phyloP scores from a whole-genome alignment of 2,113 vertebrate species.

The Chloropsis cyanopogon region DNA sequence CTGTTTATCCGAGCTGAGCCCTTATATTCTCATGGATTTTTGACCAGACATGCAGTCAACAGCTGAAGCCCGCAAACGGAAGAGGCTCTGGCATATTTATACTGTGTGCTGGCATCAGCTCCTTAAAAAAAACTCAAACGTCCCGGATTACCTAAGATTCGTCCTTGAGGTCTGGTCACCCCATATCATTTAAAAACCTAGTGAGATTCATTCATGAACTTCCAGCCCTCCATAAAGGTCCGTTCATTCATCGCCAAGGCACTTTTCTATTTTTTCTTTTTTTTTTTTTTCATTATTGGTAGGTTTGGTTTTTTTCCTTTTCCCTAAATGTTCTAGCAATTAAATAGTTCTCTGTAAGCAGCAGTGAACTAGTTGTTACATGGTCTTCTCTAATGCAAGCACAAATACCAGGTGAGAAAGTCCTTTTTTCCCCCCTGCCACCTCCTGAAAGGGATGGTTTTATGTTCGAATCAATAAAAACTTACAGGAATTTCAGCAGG shows the following conservation, averaged over 20 bases:
- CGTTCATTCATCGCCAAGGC: constrained; percentile 63
- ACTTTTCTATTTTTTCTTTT: not conserved
- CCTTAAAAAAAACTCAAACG: not conserved
- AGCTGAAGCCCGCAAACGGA: not conserved
- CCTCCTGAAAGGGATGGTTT: constrained; percentile 30
- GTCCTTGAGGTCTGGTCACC: constrained; percentile 55
- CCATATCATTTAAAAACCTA: constrained; percentile 40
- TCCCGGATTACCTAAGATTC: constrained; percentile 23
- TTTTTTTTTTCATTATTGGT: not conserved
- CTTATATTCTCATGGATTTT: constrained; percentile 16
- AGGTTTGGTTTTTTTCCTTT: not conserved
- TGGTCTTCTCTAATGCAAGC: constrained; percentile 28
- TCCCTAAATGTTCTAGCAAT: not conserved
- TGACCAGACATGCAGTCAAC: constrained; percentile 55
- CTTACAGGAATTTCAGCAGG: not conserved
- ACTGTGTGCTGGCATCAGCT: constrained; percentile 31
- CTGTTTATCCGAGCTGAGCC: not conserved
- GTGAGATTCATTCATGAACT: constrained; percentile 68
- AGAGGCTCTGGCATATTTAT: constrained; percentile 56
- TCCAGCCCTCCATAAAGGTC: constrained; percentile 54
- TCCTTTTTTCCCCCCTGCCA: no score
- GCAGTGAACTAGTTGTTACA: constrained; percentile 12
- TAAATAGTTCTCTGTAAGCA: constrained; percentile 54
- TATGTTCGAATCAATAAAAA: not conserved
- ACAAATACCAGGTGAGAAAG: not conserved